A percentile compares a stretch with the other conserved stretches of the same genome.
These are phyloP conservation scores for Meloidogyne floridensis DNA, from an alignment of 1,140 invertebrate genomes.

Conservation along the genomic window DNA sequence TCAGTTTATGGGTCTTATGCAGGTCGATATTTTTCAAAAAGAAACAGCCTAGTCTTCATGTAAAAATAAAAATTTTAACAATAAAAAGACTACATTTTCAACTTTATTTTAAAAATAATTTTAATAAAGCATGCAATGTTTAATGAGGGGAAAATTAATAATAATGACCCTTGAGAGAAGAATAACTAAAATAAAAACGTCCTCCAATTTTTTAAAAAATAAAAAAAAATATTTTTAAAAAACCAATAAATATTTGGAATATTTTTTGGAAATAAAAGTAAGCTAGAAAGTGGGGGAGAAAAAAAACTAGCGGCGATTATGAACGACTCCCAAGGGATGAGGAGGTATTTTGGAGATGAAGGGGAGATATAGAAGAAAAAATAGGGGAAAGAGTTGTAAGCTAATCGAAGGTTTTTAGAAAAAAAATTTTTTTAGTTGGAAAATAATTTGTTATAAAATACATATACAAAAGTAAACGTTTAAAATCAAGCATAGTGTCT, in stretches of 20 bases:
- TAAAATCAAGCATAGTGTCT: too few relatives aligned
- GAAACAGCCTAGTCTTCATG: not conserved
- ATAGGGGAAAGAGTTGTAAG: too few relatives aligned
- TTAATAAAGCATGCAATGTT: not conserved
- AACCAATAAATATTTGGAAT: not conserved
- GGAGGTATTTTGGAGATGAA: too few relatives aligned
- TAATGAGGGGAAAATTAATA: not conserved
- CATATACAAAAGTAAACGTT: too few relatives aligned
- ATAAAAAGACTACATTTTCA: not conserved
- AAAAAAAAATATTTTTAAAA: not conserved
- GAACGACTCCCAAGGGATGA: not conserved
- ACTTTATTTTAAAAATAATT: not conserved
- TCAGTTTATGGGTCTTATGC: too few relatives aligned
- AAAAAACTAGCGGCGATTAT: not conserved
- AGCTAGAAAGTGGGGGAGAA: not conserved
- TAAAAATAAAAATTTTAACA: not conserved
- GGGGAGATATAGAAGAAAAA: not conserved
- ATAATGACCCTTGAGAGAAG: slow-evolving; percentile 6
- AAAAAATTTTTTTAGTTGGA: too few relatives aligned
- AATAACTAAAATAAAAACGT: not conserved
- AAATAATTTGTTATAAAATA: too few relatives aligned
- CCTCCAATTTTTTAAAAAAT: not conserved
- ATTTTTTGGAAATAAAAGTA: not conserved
- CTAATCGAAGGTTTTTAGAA: too few relatives aligned
- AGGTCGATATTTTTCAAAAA: too few relatives aligned